Evolutionary conservation across 2,888 invertebrate species (phyloP), one percentile per base, ranked within the genome.

Genomic region (Odontocolon sp.): DNA sequence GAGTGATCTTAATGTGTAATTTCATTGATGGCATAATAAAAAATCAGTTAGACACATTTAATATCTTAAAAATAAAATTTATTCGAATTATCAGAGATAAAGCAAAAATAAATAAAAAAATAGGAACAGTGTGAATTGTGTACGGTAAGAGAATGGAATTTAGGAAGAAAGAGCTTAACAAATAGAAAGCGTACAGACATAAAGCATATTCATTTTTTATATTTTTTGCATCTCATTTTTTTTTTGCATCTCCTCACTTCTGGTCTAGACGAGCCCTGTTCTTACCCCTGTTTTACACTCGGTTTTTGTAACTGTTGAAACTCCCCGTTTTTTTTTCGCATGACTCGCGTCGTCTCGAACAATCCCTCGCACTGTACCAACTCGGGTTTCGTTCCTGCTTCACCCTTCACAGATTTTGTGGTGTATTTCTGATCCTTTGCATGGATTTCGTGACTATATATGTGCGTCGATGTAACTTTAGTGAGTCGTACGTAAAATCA

Each of bases 201-300:
- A 2, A 45, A n/a, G n/a, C n/a, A n/a, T 18, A 40, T 38, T n/a
- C 16, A 50, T 33, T 3, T 28, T 67, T 23, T 11, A n/a, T n/a
- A n/a, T n/a, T 36, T 50, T 52, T 66, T 16, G 14, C n/a, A 40
- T 16, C 54, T 45, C n/a, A n/a, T n/a, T n/a, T 68, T 36, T 21
- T 23, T 45, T 57, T 54, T 28, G 28, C 61, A 61, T 56, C 61
- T 56, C 45, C 61, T 56, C 45, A 36, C 5, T 67, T 61, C 67
- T 67, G 67, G 73, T 67, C 73, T 73, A 73, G 73, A 73, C 73
- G 52, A 11, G 28, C 28, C 23, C 56, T 47, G 61, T 67, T 61
- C 67, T 73, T 61, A 56, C 70, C 40, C 70, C 59, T 61, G 64
- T 52, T 74, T 42, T 56, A 67, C 70, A 57, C 45, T 23, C 26